Base-by-base conservation (phyloP, 2,888 invertebrate genomes). In the Bruchidius siliquastri region DNA sequence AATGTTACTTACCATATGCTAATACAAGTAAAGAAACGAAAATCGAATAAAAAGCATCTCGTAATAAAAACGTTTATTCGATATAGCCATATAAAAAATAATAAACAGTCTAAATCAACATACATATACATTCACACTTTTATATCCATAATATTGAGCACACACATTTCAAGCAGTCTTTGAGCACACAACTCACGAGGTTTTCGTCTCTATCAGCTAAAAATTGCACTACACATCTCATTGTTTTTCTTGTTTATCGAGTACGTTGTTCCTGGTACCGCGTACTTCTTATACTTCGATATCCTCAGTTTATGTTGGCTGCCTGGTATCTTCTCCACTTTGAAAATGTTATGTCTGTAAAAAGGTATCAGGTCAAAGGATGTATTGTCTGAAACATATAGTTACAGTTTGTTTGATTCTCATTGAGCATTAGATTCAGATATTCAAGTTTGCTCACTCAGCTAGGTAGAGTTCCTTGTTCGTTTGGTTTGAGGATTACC, bases 181-280 rank as follows among this genome's bases (percentile, higher is more conserved):
- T 49, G 49, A 49, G 49, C 3, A 49, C 49, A 49, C 49, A 49
- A 13, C 68, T 68, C 21, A 10, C 20, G 8, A 68, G 22, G 68
- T 68, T 68, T 67, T 2, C 72, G 32, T 70, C 69, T 67, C 68
- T 20, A 72, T 79, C 72, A 81, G 67, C 78, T 81, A 77, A 83
- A 84, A 68, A 85, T 83, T 32, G 87, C 81, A 81, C 86, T 89
- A 83, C 95, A 95, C 91, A 94, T 93, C 83, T 93, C 91, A 83
- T 92, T 93, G 85, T 95, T 95, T 84, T 93, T 93, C 79, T 89
- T 88, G 84, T 94, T 94, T 68, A 95, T 88, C 21, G 91, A 90
- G 83, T 93, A 94, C 0, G 94, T 94, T 75, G 87, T 88, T n/a
- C 92, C 93, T 4, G 93, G 89, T 20, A 92, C 86, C 67, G 87